Evolutionary conservation across 2,113 vertebrate species (phyloP), one percentile per base, ranked within the genome.

Genomic region (Neoarius graeffei): DNA sequence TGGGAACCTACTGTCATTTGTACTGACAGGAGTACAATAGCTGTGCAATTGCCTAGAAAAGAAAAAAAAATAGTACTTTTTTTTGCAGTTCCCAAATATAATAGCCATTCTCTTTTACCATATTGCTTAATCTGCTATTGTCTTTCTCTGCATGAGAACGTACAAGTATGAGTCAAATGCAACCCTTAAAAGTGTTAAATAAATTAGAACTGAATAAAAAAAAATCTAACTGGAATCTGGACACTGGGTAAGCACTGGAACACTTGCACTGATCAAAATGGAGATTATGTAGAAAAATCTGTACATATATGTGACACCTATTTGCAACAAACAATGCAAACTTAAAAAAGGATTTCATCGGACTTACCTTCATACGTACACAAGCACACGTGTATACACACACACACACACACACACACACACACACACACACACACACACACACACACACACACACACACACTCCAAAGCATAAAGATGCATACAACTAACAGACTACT

Each of bases 21-120:
- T 88, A 93, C 91, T 88, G 93, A 94, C 93, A 93, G 87, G 83
- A 93, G 93, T 91, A 95, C 94, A 93, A 92, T 94, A 94, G 93
- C 90, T 91, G 71, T 89, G 92, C 74, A 92, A 90, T 91, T 85
- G 50, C 85, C 91, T 93, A 94, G 93, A 94, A 92, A 94, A 93
- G 82, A 93, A 88, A 35, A 88, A 35, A 35, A 35, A 35, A 35
- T 35, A 35, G 35, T 35, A 35, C 35, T 35, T 35, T 35, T 91
- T 95, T 89, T 88, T 93, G 90, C 93, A 92, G 92, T 93, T 92
- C 92, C 92, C 91, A 93, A 91, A 91, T 94, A 91, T 93, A 91
- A 93, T 93, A 93, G 93, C 93, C 93, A 91, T 92, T 19, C 90
- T 91, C 89, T 92, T 91, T 85, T 88, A 92, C 92, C 93, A 93